A percentile compares a stretch with the other conserved stretches of the same genome.
phyloP scores from a whole-genome alignment of 2,797 vertebrate genomes.

The Trematomus bernacchii region DNA sequence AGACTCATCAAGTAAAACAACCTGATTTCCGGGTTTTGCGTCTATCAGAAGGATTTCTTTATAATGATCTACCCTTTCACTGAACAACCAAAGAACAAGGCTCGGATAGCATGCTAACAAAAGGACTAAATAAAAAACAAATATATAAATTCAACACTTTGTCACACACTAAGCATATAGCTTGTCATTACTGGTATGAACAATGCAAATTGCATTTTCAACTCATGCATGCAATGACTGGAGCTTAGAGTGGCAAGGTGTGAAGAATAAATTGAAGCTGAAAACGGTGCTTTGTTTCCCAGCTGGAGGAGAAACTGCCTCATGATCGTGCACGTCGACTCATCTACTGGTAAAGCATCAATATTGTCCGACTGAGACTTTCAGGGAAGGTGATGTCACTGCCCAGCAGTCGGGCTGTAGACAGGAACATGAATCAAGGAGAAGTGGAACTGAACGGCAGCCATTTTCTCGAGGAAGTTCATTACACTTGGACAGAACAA shows the following conservation, averaged over 20 bases:
- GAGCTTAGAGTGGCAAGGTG: slow-evolving; percentile 69
- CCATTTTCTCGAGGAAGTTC: slow-evolving; percentile 60
- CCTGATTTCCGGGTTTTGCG: slow-evolving; percentile 35
- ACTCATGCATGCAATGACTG: slow-evolving; percentile 76
- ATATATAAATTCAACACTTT: slow-evolving; percentile 34
- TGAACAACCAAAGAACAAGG: slow-evolving; percentile 57
- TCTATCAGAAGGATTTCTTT: slow-evolving; percentile 19
- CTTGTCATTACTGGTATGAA: slow-evolving; percentile 77
- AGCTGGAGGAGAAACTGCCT: slow-evolving; percentile 37
- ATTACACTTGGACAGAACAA: slow-evolving; percentile 16
- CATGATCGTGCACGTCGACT: slow-evolving; percentile 2
- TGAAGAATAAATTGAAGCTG: slow-evolving; percentile 42
- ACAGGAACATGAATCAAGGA: slow-evolving; percentile 21
- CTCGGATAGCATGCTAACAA: slow-evolving; percentile 67
- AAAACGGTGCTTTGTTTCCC: slow-evolving; percentile 53
- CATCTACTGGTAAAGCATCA: slow-evolving; percentile 14
- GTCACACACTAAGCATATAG: slow-evolving; percentile 66
- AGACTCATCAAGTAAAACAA: slow-evolving; percentile 35
- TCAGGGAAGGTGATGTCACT: slow-evolving; percentile 13
- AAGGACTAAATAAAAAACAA: slow-evolving; percentile 1
- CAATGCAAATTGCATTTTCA: slow-evolving; percentile 79
- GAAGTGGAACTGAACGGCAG: slow-evolving; percentile 41
- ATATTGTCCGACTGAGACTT: slow-evolving; percentile 7
- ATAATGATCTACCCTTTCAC: neutral
- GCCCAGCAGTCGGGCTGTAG: slow-evolving; percentile 27